These are phyloP conservation scores for Strigamia maritima DNA, from an alignment of 2,888 invertebrate genomes.

Conservation along the genomic window DNA sequence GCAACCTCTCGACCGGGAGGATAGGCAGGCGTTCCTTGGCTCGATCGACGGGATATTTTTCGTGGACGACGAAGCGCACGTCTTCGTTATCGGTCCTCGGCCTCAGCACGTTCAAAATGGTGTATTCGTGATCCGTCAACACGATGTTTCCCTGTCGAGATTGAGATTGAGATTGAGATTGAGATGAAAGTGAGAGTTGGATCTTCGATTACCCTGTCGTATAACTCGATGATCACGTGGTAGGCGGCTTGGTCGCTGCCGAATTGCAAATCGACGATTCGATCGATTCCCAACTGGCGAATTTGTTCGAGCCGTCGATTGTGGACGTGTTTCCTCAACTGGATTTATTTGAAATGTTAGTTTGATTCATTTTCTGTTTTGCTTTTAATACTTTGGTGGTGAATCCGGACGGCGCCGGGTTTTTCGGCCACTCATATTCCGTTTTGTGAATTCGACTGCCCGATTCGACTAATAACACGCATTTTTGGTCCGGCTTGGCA, in stretches of 20 bases:
- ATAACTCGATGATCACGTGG: constrained; percentile 91
- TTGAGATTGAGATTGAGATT: too few species aligned
- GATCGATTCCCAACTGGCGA: constrained; percentile 83
- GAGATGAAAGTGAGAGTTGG: neutral
- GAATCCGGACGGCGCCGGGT: constrained; percentile 89
- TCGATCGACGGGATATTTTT: constrained; percentile 79
- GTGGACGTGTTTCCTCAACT: constrained; percentile 92
- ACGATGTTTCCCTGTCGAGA: constrained; percentile 78
- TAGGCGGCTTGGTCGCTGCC: constrained; percentile 89
- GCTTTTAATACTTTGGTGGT: constrained; percentile 92
- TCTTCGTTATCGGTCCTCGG: constrained; percentile 90
- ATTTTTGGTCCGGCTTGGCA: constrained; percentile 75
- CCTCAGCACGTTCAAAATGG: constrained; percentile 85
- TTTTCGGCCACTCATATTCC: constrained; percentile 97
- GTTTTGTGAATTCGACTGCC: constrained; percentile 92
- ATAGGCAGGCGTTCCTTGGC: constrained; percentile 60
- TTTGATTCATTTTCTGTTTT: neutral
- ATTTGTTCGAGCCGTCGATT: constrained; percentile 88
- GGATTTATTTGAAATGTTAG: constrained; percentile 47
- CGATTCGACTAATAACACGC: constrained; percentile 84
- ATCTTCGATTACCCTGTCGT: constrained; percentile 62
- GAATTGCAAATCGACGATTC: constrained; percentile 92
- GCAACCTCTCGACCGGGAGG: constrained; percentile 37
- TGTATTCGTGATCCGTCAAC: constrained; percentile 84
- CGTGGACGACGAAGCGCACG: constrained; percentile 81